Evolutionary conservation across 2,888 invertebrate species (phyloP), one percentile per base, ranked within the genome.

Genomic region (Orthonevra nobilis): DNA sequence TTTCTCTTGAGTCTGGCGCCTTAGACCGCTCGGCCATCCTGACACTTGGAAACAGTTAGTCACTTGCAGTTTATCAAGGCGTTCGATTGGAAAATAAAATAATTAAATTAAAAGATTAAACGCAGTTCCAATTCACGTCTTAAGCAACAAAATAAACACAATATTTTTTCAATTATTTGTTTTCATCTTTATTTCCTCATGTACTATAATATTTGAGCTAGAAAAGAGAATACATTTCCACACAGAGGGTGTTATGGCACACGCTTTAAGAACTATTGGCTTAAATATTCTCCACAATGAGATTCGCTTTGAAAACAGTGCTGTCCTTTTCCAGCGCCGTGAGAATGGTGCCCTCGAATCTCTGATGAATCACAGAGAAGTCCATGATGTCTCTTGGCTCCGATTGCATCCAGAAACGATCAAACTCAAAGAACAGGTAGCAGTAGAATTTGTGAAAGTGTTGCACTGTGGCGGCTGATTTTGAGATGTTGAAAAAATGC

Each of bases 321-420:
- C 90, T 91, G 20, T 93, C 92, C 86, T 94, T 92, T 50, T 92
- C 90, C 70, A 97, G 89, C 75, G 91, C 91, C 79, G 89, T 89
- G 84, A 93, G 91, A 46, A 97, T 92, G 69, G 92, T 91, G 82
- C 91, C 92, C 86, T 96, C 96, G 89, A 97, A 99, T 84, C 92
- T 93, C 84, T 95, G 93, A 86, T 94, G 94, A 68, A 98, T 95
- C 44, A 91, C 91, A 26, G 96, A 95, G 88, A 98, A 99, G 86
- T 98, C 96, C 98, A 99, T 99, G 81, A 99, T 96, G 86, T 96
- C 95, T 82, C 92, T 92, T 0, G 99, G 98, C 85, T 96, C 96
- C 15, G 96, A 94, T 81, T 94, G 92, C 82, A 97, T 92, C 99
- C 99, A 99, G 89, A 96, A 95, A 84, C 94, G 93, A 89, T 98